Percentiles rank a stretch among this genome's conserved stretches.
phyloP scores from a whole-genome alignment of 2,888 invertebrate species.

The Caenorhabditis wallacei region DNA sequence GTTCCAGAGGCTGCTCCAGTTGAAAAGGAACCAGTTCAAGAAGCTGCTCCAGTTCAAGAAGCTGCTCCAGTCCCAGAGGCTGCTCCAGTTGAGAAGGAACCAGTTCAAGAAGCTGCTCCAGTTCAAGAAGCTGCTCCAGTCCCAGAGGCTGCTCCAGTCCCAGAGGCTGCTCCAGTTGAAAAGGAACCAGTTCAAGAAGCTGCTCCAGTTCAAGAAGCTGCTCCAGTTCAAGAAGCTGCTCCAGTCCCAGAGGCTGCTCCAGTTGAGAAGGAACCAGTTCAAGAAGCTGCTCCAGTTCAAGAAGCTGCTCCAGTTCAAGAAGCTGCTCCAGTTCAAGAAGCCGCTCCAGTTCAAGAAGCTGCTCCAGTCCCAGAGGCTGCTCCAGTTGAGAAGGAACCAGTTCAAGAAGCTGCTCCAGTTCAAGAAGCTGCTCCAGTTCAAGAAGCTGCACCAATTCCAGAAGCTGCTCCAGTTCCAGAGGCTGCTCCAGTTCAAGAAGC shows the following conservation, averaged over 20 bases:
- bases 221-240: constrained; percentile 12
- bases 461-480: too few relatives aligned
- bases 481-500: too few relatives aligned
- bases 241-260: background rate
- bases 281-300: constrained; percentile 2
- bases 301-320: background rate
- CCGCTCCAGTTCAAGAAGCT: constrained; percentile 18
- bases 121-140: constrained; percentile 11
- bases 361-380: constrained; percentile 1
- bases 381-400: constrained; percentile 11
- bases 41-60: background rate
- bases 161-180: constrained; percentile 17
- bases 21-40: constrained; percentile 32
- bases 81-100: background rate
- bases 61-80: background rate
- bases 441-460: too few relatives aligned
- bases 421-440: background rate
- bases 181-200: constrained; percentile 10
- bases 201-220: constrained; percentile 17
- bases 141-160: constrained; percentile 2
- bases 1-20: constrained; percentile 1
- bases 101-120: background rate
- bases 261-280: constrained; percentile 7
- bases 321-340: background rate
- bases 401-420: background rate